These are phyloP conservation scores for Halocynthia roretzi DNA, from an alignment of 23 tunicate genomes.

Conservation along the genomic window DNA sequence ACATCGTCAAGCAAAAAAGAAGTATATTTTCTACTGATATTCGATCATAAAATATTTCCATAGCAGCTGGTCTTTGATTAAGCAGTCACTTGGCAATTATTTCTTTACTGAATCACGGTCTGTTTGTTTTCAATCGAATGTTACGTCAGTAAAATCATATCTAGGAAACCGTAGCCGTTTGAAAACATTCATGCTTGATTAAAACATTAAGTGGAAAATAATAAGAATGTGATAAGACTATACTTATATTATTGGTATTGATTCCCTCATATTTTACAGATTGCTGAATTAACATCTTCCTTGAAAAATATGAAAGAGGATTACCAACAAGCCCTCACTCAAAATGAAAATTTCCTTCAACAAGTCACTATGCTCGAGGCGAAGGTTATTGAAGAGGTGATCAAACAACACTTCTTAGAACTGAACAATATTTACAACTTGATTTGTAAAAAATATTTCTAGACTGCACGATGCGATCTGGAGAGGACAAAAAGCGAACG, in stretches of 20 bases:
- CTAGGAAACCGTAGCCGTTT: not conserved
- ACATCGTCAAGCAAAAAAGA: constrained; percentile 35
- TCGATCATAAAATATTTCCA: too few species aligned
- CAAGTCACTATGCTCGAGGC: constrained; percentile 84
- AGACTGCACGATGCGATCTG: not conserved
- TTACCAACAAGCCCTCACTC: constrained; percentile 26
- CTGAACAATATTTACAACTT: too few species aligned
- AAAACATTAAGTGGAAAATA: too few species aligned
- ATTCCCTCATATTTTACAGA: constrained; percentile 9
- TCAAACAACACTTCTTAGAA: not conserved
- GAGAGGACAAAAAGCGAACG: not conserved
- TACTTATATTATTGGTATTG: not conserved
- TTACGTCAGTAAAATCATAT: too few species aligned
- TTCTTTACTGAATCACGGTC: too few species aligned
- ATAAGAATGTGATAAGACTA: too few species aligned
- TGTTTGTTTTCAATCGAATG: too few species aligned
- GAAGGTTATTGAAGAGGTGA: constrained; percentile 64
- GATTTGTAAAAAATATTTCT: not conserved
- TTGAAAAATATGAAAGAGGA: constrained; percentile 17
- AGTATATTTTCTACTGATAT: not conserved
- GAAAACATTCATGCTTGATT: too few species aligned
- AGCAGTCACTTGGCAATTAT: too few species aligned
- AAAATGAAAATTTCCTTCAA: constrained; percentile 48
- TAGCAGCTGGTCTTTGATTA: too few species aligned
- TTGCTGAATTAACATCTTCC: constrained; percentile 9